Percentiles rank a stretch among this genome's conserved stretches.
These are phyloP conservation scores for Pristionchus arcanus DNA, from an alignment of 2,888 invertebrate genomes.

Conservation along the genomic window DNA sequence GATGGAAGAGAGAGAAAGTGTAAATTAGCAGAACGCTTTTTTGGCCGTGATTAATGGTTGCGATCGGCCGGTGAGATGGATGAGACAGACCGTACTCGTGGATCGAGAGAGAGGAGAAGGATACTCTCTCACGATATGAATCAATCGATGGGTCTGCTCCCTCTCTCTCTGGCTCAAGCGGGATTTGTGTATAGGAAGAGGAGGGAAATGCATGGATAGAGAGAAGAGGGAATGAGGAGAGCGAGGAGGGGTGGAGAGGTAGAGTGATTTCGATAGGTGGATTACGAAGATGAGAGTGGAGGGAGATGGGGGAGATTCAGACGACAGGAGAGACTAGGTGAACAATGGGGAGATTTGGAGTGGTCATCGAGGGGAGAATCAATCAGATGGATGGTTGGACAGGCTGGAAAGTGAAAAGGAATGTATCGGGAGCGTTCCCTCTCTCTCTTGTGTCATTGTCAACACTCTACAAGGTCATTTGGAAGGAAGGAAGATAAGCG, in stretches of 20 bases:
- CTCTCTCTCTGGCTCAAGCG: conserved; percentile 32
- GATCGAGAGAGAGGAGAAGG: conserved; percentile 1
- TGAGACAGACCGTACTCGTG: background rate
- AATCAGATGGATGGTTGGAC: background rate
- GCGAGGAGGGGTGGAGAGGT: background rate
- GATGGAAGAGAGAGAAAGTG: background rate
- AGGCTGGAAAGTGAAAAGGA: conserved; percentile 46
- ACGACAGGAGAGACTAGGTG: background rate
- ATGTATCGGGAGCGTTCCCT: conserved; percentile 40
- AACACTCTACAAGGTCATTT: conserved; percentile 36
- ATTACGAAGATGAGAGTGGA: conserved; percentile 5
- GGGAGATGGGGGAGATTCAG: background rate
- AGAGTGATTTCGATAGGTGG: conserved; percentile 40
- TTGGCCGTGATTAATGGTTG: background rate
- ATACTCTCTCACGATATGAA: conserved; percentile 43
- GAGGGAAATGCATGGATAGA: background rate
- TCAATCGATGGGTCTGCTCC: conserved; percentile 10
- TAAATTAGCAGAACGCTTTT: background rate
- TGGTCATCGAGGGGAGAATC: background rate
- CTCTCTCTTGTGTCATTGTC: conserved; percentile 12
- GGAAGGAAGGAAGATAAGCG: conserved; percentile 20
- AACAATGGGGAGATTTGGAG: background rate
- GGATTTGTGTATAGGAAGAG: conserved; percentile 33
- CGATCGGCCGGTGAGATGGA: background rate
- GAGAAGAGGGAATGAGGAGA: background rate